Base-by-base conservation (phyloP, 2,888 invertebrate genomes). In the Aethes cnicana region DNA sequence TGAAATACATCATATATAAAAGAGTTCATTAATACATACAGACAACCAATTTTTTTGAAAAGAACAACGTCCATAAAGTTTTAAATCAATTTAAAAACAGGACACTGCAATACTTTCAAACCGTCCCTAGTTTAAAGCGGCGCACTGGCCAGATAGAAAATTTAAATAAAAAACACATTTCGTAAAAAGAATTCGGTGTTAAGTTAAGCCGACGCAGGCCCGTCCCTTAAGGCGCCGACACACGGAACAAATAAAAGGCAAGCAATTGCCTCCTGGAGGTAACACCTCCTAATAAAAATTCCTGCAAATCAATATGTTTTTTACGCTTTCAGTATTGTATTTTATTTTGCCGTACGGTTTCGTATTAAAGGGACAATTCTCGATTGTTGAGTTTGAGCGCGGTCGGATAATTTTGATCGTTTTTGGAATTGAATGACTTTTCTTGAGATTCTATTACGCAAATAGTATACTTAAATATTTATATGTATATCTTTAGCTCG, bases 221-320 rank as follows among this genome's bases (percentile, higher is more conserved):
- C 21, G 21, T 23, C 47, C 25, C 17, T 18, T 12, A 48, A 48
- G 47, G 63, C 63, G 61, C 43, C 55, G 47, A 62, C 56, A 60
- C 42, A 54, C 54, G 66, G n/a, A 64, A 66, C 69, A 80, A 84
- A 84, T 85, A 85, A 82, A 77, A 72, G 68, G 75, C 62, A 69
- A 57, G 69, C 77, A 74, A 75, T 74, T 69, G 71, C 66, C 62
- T 68, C 72, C 77, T 73, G 69, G 72, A 82, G 83, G 84, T 81
- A 81, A 80, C 77, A 80, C 76, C 76, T 81, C 80, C 88, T 89
- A 90, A 90, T 90, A 90, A 89, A 90, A 90, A 90, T 90, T 88
- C 90, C 88, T 74, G 74, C 81, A 85, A 89, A 90, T 90, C 89
- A 90, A 89, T 90, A 88, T 81, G 81, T 85, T 84, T 82, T 88